Evolutionary conservation across 2,888 invertebrate species (phyloP).

Genomic region (Stenodema calcarata): DNA sequence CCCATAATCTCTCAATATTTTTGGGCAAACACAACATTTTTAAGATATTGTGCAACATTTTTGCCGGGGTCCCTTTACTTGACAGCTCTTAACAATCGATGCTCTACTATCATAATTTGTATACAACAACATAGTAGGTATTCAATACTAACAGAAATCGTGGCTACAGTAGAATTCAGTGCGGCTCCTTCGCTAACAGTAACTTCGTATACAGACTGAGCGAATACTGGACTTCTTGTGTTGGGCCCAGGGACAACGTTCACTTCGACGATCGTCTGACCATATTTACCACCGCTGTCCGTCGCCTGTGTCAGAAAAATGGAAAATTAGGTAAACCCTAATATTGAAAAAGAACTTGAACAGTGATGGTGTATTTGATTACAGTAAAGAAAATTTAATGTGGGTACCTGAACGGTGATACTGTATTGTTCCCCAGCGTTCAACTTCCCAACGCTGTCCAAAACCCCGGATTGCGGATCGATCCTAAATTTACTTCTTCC

Average conservation of each 20-base stretch:
- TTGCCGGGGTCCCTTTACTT: too few relatives aligned
- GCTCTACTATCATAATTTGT: too few relatives aligned
- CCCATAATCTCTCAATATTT: too few relatives aligned
- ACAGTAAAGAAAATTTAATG: too few relatives aligned
- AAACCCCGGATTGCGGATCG: constrained; percentile 77
- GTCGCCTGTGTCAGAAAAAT: constrained; percentile 62
- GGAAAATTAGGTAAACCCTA: not conserved
- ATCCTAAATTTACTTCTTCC: constrained; percentile 86
- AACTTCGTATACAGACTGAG: constrained; percentile 81
- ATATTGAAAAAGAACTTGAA: not conserved
- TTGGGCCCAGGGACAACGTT: constrained; percentile 83
- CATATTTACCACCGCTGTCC: constrained; percentile 79
- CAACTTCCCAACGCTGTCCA: constrained; percentile 80
- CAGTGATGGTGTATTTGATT: too few relatives aligned
- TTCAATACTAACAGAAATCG: constrained; percentile 70
- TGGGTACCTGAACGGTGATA: constrained; percentile 73
- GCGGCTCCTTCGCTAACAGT: constrained; percentile 90
- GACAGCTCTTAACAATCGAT: too few relatives aligned
- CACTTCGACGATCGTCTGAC: constrained; percentile 86
- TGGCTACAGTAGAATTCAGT: constrained; percentile 83
- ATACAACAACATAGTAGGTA: too few relatives aligned
- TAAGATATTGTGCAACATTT: too few relatives aligned
- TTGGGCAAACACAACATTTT: too few relatives aligned
- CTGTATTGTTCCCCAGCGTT: constrained; percentile 89
- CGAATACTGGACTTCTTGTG: constrained; percentile 81